Evolutionary conservation across 2,888 invertebrate genomes (phyloP), one percentile per base, ranked within the genome.

Genomic region (Noctua fimbriata): DNA sequence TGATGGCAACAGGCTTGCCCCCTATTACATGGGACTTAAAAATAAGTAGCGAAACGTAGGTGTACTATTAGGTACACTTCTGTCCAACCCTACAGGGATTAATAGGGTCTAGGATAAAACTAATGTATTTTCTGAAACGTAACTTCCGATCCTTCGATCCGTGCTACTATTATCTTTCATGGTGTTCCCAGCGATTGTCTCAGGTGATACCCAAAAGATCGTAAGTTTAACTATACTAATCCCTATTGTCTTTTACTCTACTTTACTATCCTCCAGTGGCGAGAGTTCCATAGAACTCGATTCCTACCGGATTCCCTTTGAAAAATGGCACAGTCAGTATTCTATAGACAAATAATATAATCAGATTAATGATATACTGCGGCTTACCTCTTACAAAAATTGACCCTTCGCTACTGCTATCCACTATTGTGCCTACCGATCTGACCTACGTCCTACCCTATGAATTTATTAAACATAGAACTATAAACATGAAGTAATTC

Each of bases 381-480:
- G n/a, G n/a, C n/a, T n/a, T n/a, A n/a, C n/a, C n/a, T n/a, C n/a
- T n/a, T n/a, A n/a, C n/a, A n/a, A n/a, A n/a, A n/a, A n/a, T n/a
- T n/a, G n/a, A n/a, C n/a, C n/a, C n/a, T n/a, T n/a, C n/a, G n/a
- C n/a, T n/a, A n/a, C n/a, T n/a, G n/a, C 67, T 44, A 67, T 67
- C 7, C 28, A 28, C 67, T 44, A 41, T 67, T 67, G 67, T 67
- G 18, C 16, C 7, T 16, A 67, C 41, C 21, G n/a, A 44, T 9
- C 9, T n/a, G 44, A 4, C n/a, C n/a, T 44, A 28, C 1, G 41
- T 44, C n/a, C 44, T 67, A 67, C 28, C 70, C 28, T 66, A 74
- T 76, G 66, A 75, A 76, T 78, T 81, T 72, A 82, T 83, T 82
- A 83, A 76, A 76, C 63, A 78, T 63, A 41, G 47, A 69, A 65